phyloP scores from a whole-genome alignment of 2,888 invertebrate genomes.

The Eulithis prunata region DNA sequence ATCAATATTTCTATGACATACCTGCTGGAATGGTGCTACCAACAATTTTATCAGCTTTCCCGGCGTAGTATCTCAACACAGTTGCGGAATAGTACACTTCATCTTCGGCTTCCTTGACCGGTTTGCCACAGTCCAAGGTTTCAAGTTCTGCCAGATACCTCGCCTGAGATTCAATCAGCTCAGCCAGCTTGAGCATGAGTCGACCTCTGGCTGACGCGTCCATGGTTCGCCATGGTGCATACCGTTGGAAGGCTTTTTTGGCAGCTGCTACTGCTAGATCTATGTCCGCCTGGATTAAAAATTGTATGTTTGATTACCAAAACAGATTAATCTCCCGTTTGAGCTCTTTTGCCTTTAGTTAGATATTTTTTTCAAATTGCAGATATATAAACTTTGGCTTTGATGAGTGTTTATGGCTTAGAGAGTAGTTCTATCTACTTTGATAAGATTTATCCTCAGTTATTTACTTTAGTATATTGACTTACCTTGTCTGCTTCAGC shows the following conservation, averaged over 20 bases:
- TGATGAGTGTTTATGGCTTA: too few relatives aligned
- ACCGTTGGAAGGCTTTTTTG: slow-evolving; percentile 88
- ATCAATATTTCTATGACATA: slow-evolving; percentile 30
- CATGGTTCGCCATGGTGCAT: slow-evolving; percentile 91
- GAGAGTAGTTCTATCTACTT: too few relatives aligned
- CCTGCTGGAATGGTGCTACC: slow-evolving; percentile 89
- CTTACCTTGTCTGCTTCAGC: slow-evolving; percentile 92
- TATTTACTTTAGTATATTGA: too few relatives aligned
- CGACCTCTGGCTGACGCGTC: slow-evolving; percentile 91
- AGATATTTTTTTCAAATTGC: too few relatives aligned
- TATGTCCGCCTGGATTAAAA: slow-evolving; percentile 87
- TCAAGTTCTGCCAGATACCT: slow-evolving; percentile 93
- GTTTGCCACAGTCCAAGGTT: slow-evolving; percentile 97
- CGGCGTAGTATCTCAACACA: slow-evolving; percentile 93
- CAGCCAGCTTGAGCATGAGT: slow-evolving; percentile 89
- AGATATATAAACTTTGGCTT: too few relatives aligned
- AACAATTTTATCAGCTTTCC: slow-evolving; percentile 95
- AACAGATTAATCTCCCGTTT: too few relatives aligned
- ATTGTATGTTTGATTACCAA: background rate
- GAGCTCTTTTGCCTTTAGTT: too few relatives aligned
- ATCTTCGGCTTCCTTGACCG: slow-evolving; percentile 88
- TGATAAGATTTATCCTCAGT: too few relatives aligned
- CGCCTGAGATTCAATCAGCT: slow-evolving; percentile 90
- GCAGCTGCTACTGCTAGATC: slow-evolving; percentile 92
- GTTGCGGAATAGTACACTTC: slow-evolving; percentile 87